Evolutionary conservation across 2,797 vertebrate genomes (phyloP).

Genomic region (Pteropus rufus): DNA sequence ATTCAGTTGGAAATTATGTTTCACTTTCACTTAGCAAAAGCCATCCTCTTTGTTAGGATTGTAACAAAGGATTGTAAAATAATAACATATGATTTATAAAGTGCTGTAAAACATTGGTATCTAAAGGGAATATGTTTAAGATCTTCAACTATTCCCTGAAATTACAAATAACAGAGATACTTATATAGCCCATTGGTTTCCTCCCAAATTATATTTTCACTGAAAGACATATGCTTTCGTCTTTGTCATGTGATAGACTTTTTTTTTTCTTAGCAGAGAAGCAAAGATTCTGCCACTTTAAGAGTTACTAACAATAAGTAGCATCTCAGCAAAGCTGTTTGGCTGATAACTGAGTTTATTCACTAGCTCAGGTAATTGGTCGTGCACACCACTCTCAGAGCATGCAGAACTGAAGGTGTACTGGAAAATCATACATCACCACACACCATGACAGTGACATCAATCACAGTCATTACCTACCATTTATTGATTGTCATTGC

Average conservation of each 20-base stretch:
- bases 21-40: conserved; percentile 4
- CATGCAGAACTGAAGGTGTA: neutral
- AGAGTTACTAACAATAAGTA: neutral
- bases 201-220: neutral
- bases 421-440: neutral
- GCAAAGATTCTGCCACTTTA: neutral
- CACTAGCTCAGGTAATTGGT: neutral
- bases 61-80: neutral
- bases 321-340: neutral
- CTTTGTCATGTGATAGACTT: neutral
- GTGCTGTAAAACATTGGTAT: neutral
- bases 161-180: conserved; percentile 46
- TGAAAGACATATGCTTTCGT: neutral
- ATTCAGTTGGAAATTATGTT: neutral
- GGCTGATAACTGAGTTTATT: neutral
- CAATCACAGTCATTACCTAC: neutral
- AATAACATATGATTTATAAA: conserved; percentile 39
- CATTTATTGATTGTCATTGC: neutral
- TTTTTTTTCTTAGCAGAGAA: conserved; percentile 13
- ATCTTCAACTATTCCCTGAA: neutral
- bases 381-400: neutral
- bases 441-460: neutral
- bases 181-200: neutral
- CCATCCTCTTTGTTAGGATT: neutral
- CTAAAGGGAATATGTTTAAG: neutral